These are phyloP conservation scores for Ditula angustiorana DNA, from an alignment of 2,888 invertebrate species.

Conservation along the genomic window DNA sequence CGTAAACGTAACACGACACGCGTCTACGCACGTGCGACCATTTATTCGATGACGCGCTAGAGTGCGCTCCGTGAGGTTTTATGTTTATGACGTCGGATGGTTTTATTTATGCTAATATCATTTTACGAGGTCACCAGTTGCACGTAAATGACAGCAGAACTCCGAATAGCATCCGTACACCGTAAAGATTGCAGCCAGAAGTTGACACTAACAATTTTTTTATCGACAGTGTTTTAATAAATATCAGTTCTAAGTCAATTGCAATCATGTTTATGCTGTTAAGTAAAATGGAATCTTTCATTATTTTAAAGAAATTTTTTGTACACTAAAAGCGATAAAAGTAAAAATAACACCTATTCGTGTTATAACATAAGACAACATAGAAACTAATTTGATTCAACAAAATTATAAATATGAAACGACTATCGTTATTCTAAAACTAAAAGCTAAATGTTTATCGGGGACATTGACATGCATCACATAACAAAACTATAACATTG, in stretches of 20 bases:
- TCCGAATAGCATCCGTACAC: constrained; percentile 15
- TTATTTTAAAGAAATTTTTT: too few relatives aligned
- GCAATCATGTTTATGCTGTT: too few relatives aligned
- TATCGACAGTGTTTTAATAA: background rate
- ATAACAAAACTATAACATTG: constrained; percentile 51
- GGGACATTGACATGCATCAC: constrained; percentile 66
- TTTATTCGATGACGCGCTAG: constrained; percentile 16
- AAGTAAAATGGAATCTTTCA: too few relatives aligned
- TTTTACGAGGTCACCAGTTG: background rate
- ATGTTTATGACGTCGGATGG: constrained; percentile 24
- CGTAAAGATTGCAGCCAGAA: constrained; percentile 10
- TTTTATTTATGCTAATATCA: background rate
- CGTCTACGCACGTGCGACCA: constrained; percentile 5
- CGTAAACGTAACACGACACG: constrained; percentile 2
- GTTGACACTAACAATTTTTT: background rate
- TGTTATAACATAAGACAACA: background rate
- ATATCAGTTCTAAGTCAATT: background rate
- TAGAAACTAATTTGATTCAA: background rate
- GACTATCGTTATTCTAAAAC: constrained; percentile 10
- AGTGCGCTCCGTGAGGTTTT: constrained; percentile 18
- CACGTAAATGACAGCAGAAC: background rate
- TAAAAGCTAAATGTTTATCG: constrained; percentile 20
- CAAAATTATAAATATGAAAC: background rate
- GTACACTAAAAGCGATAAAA: background rate
- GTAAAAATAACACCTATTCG: background rate